A percentile compares a stretch with the other conserved stretches of the same genome.
phyloP scores from a whole-genome alignment of 2,113 vertebrate genomes.

The Eleginops maclovinus region DNA sequence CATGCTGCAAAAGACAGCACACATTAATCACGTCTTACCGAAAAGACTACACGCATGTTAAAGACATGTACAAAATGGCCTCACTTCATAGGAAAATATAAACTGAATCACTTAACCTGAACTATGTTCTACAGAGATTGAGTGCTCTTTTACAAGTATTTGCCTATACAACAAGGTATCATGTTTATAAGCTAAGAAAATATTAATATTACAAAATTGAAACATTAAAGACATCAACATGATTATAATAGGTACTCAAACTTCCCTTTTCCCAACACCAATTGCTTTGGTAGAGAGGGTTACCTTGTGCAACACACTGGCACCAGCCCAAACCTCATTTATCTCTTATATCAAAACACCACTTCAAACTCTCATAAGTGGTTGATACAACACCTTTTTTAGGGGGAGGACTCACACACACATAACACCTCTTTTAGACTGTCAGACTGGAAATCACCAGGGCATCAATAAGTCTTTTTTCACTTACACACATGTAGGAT shows the following conservation, averaged over 20 bases:
- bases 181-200: not conserved
- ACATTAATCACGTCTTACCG: slow-evolving; percentile 73
- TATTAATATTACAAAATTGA: not conserved
- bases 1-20: slow-evolving; percentile 53
- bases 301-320: slow-evolving; percentile 48
- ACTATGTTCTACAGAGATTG: not conserved
- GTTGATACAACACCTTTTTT: slow-evolving; percentile 50
- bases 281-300: slow-evolving; percentile 29
- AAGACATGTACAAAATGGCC: slow-evolving; percentile 23
- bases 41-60: slow-evolving; percentile 66
- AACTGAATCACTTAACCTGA: not conserved
- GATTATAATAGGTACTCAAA: slow-evolving; percentile 23
- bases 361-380: slow-evolving; percentile 63
- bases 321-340: slow-evolving; percentile 60
- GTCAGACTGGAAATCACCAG: not conserved
- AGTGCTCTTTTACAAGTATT: not conserved
- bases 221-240: slow-evolving; percentile 25
- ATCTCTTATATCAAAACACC: slow-evolving; percentile 72
- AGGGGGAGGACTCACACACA: slow-evolving; percentile 12
- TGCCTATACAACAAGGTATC: not conserved
- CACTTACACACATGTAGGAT: not conserved
- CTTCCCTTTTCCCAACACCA: slow-evolving; percentile 16
- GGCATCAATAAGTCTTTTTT: slow-evolving; percentile 6
- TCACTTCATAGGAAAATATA: slow-evolving; percentile 47
- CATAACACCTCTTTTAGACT: not conserved